Evolutionary conservation across 2,888 invertebrate genomes (phyloP).

Genomic region (Athrips mouffetella): DNA sequence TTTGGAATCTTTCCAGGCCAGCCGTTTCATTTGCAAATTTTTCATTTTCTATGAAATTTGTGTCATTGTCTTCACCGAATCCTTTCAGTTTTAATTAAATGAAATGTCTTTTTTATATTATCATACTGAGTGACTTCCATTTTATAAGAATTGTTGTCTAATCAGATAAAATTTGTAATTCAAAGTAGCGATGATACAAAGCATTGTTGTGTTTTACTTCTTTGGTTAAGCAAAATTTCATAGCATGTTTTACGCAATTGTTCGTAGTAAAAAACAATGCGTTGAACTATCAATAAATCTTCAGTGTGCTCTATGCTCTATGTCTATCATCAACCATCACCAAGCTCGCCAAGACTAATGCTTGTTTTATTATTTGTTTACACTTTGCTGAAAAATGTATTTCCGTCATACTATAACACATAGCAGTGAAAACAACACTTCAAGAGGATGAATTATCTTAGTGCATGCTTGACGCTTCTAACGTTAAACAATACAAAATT

Average conservation of each 20-base stretch:
- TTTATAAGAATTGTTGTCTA: no score
- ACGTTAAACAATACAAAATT: no score
- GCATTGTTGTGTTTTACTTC: no score
- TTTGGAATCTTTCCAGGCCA: constrained; percentile 23
- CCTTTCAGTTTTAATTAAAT: no score
- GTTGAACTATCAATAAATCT: not conserved
- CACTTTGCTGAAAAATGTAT: not conserved
- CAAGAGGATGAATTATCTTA: not conserved
- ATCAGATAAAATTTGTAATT: no score
- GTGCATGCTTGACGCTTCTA: not conserved
- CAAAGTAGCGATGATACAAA: no score
- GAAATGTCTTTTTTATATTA: no score
- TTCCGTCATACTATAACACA: not conserved
- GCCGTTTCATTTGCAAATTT: constrained; percentile 19
- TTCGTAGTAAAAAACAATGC: not conserved
- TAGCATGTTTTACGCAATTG: no score
- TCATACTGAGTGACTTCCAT: no score
- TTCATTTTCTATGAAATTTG: constrained; percentile 17
- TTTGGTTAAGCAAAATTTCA: no score
- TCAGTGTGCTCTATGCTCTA: not conserved
- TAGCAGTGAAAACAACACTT: not conserved
- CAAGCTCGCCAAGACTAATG: not conserved
- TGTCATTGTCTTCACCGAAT: not conserved
- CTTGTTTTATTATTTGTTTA: not conserved
- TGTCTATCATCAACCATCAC: not conserved